These are phyloP conservation scores for Galeruca laticollis DNA, from an alignment of 2,888 invertebrate genomes.

Conservation along the genomic window DNA sequence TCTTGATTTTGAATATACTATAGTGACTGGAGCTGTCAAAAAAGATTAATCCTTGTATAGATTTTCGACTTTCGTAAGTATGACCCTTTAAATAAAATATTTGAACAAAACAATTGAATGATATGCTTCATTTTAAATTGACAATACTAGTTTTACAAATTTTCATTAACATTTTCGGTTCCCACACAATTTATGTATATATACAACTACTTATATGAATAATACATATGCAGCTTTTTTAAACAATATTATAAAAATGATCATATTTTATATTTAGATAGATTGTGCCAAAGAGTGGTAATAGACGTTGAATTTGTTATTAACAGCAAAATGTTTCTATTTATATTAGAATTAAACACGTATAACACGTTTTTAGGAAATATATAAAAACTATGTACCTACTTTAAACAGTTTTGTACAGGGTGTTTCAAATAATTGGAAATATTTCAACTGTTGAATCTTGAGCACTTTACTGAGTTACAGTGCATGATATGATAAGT, in stretches of 20 bases:
- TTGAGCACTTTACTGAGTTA: too few relatives aligned
- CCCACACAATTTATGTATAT: conserved; percentile 46
- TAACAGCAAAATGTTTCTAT: too few relatives aligned
- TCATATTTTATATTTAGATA: neutral
- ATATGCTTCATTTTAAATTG: conserved; percentile 33
- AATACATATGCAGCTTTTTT: conserved; percentile 16
- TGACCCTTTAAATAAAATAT: conserved; percentile 1
- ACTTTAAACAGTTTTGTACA: too few relatives aligned
- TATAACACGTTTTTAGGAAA: too few relatives aligned
- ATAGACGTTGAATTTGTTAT: too few relatives aligned
- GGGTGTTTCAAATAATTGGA: too few relatives aligned
- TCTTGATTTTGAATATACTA: too few relatives aligned
- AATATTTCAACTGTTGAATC: too few relatives aligned
- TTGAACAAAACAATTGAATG: conserved; percentile 10
- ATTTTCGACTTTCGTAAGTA: conserved; percentile 5
- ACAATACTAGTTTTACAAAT: conserved; percentile 44
- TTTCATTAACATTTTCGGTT: conserved; percentile 51
- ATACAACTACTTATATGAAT: conserved; percentile 39
- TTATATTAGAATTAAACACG: too few relatives aligned
- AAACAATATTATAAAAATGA: neutral
- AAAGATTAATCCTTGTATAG: neutral
- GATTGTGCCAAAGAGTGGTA: neutral
- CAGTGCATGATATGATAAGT: too few relatives aligned
- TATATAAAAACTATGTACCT: too few relatives aligned
- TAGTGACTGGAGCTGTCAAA: too few relatives aligned